Conservation (phyloP, 2,888 invertebrate genomes). For the Meta bourneti region DNA sequence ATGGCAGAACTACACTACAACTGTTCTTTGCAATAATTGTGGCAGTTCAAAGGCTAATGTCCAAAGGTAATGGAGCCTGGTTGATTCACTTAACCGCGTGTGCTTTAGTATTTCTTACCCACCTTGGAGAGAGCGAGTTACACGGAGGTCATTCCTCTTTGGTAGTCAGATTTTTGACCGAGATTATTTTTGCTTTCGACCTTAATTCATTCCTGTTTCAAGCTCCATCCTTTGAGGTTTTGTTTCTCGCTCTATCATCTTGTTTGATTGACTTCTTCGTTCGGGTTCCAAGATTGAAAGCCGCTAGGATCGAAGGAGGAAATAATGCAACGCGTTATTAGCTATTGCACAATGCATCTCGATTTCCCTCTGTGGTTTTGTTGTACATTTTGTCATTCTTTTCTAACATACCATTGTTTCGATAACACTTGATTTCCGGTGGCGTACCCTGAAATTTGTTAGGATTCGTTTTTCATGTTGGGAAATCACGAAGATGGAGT, state of each 20-base stretch:
- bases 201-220: not conserved
- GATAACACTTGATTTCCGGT: not conserved
- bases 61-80: not conserved
- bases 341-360: not conserved
- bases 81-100: not conserved
- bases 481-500: not conserved
- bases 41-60: not conserved
- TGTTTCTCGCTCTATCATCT: constrained; percentile 6
- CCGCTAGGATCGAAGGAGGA: not conserved
- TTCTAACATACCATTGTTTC: not conserved
- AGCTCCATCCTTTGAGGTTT: not conserved
- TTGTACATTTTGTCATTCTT: not conserved
- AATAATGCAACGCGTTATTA: not conserved
- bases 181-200: constrained; percentile 11
- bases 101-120: not conserved
- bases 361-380: not conserved
- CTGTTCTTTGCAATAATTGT: too few relatives aligned
- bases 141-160: constrained; percentile 30
- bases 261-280: constrained; percentile 2
- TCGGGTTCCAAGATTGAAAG: not conserved
- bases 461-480: not conserved
- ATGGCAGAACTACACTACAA: too few relatives aligned
- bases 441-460: not conserved
- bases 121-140: not conserved
- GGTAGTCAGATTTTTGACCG: not conserved